Percentiles rank a stretch among this genome's conserved stretches.
Conservation (phyloP, 1,140 invertebrate species). For the Drosophila kurseongensis region DNA sequence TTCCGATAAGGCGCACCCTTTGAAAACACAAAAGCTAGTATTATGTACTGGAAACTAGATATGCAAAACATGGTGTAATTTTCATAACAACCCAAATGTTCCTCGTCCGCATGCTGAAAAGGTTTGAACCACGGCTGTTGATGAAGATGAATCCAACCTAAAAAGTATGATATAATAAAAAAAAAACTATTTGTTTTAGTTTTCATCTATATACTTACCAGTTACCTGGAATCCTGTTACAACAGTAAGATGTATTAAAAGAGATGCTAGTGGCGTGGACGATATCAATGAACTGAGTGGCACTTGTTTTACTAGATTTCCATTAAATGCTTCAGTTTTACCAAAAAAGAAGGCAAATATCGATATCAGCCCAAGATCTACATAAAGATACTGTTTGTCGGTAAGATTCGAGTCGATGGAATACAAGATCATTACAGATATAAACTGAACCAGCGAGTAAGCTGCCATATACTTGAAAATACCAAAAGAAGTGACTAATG, state of each 20-base stretch:
- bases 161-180: conserved; percentile 4
- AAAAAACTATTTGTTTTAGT: neutral
- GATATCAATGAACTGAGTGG: conserved; percentile 89
- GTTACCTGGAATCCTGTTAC: conserved; percentile 89
- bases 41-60: conserved; percentile 97
- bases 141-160: conserved; percentile 87
- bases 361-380: conserved; percentile 92
- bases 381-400: conserved; percentile 93
- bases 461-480: conserved; percentile 96
- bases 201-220: conserved; percentile 62
- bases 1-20: conserved; percentile 95
- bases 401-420: conserved; percentile 92
- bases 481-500: conserved; percentile 97
- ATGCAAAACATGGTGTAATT: conserved; percentile 94
- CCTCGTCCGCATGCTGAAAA: conserved; percentile 85
- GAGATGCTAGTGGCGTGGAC: conserved; percentile 88
- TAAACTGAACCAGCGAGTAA: conserved; percentile 92
- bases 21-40: conserved; percentile 94
- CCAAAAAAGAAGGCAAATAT: conserved; percentile 94
- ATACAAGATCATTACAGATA: conserved; percentile 96
- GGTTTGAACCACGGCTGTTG: conserved; percentile 90
- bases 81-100: conserved; percentile 88
- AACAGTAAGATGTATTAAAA: conserved; percentile 90
- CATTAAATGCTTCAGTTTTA: conserved; percentile 90
- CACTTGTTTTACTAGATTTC: conserved; percentile 88